phyloP scores from a whole-genome alignment of 2,113 vertebrate species.

The Neoarius graeffei region DNA sequence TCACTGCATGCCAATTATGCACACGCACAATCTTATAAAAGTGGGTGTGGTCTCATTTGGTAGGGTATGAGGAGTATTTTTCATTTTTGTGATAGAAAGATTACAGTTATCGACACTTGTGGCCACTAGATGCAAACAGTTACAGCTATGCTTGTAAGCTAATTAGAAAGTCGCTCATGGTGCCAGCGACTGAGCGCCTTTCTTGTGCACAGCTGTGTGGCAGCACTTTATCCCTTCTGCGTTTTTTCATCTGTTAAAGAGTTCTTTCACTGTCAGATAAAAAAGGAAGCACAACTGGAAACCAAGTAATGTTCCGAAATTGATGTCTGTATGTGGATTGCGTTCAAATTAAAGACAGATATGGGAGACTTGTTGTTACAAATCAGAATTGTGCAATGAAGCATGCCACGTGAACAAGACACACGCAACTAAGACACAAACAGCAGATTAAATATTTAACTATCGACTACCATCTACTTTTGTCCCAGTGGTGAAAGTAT shows the following conservation, averaged over 20 bases:
- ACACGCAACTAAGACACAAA: neutral
- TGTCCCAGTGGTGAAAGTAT: neutral
- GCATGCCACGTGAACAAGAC: neutral
- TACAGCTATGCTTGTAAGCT: slow-evolving; percentile 20
- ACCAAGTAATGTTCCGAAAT: neutral
- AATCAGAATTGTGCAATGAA: neutral
- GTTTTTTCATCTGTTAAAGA: neutral
- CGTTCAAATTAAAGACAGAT: neutral
- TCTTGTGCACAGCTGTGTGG: neutral
- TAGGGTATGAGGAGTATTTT: neutral
- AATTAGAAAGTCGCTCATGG: neutral
- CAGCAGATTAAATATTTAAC: neutral
- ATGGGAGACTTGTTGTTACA: neutral
- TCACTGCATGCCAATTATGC: slow-evolving; percentile 26
- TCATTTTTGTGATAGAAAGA: neutral
- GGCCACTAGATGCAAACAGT: neutral
- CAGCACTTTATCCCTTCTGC: neutral
- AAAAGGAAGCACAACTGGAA: neutral
- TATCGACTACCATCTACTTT: neutral
- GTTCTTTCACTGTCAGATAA: neutral
- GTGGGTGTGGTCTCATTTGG: slow-evolving; percentile 15
- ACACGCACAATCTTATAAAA: neutral
- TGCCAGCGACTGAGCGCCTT: neutral
- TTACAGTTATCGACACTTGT: neutral
- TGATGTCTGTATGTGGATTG: neutral